Percentiles rank a stretch among this genome's conserved stretches.
These are phyloP conservation scores for Thoracochromis brauschi DNA, from an alignment of 2,113 vertebrate species.

Conservation along the genomic window DNA sequence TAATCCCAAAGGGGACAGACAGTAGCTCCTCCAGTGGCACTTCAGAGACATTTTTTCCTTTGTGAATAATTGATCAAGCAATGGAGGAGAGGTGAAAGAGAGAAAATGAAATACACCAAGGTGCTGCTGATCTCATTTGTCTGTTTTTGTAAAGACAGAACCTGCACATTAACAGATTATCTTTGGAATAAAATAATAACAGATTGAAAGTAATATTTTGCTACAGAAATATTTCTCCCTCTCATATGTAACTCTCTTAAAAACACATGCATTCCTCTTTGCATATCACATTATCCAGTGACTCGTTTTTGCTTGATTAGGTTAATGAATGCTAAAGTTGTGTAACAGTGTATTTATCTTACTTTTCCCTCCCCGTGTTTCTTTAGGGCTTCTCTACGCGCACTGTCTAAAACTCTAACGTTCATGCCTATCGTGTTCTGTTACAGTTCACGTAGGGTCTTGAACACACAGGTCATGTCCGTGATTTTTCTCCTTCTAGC, in stretches of 20 bases:
- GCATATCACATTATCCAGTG: not conserved
- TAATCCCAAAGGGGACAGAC: not conserved
- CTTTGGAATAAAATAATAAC: not conserved
- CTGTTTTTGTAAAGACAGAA: not conserved
- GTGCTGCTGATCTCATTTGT: not conserved
- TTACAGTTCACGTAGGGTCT: not conserved
- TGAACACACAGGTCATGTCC: not conserved
- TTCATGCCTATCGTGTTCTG: not conserved
- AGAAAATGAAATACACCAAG: not conserved
- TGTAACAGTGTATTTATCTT: not conserved
- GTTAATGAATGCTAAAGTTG: not conserved
- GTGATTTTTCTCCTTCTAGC: slow-evolving; percentile 1
- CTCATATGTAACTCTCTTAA: not conserved
- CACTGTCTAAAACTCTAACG: not conserved
- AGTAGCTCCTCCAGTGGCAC: not conserved
- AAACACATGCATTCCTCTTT: not conserved
- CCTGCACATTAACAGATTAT: not conserved
- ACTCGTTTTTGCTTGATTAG: not conserved
- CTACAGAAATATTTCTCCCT: not conserved
- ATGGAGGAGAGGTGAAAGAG: not conserved
- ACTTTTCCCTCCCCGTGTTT: not conserved
- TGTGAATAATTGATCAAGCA: not conserved
- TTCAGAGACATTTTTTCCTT: not conserved
- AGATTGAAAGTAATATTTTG: not conserved
- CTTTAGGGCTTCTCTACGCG: not conserved